Percentiles rank a stretch among this genome's conserved stretches.
These are phyloP conservation scores for Sinella curviseta DNA, from an alignment of 1,140 invertebrate species.

Conservation along the genomic window DNA sequence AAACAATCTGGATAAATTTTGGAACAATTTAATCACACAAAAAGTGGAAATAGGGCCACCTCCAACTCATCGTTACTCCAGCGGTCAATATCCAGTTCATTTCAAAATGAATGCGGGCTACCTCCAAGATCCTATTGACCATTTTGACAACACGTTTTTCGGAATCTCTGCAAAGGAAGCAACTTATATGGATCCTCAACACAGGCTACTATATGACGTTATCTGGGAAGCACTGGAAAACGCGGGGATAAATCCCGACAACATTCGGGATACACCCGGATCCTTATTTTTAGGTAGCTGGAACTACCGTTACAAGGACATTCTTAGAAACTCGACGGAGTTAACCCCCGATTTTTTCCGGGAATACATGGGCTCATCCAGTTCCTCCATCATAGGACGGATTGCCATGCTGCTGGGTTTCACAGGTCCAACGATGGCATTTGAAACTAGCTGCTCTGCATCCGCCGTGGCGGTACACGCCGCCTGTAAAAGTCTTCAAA, in stretches of 20 bases:
- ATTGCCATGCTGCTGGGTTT: slow-evolving; percentile 42
- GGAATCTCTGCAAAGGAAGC: not conserved
- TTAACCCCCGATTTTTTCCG: not conserved
- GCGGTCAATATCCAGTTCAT: not conserved
- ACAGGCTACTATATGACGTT: not conserved
- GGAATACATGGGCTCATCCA: not conserved
- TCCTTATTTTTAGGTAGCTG: not conserved
- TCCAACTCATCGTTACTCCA: not conserved
- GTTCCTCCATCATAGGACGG: not conserved
- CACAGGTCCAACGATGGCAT: not conserved
- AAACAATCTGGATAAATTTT: not conserved
- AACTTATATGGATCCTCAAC: not conserved
- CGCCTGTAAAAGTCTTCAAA: not conserved
- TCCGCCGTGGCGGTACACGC: slow-evolving; percentile 28
- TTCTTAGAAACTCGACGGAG: slow-evolving; percentile 37
- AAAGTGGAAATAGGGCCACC: not conserved
- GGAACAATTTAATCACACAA: not conserved
- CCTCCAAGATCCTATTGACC: not conserved
- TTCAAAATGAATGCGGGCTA: not conserved
- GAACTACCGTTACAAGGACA: not conserved
- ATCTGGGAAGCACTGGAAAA: not conserved
- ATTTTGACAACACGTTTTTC: not conserved
- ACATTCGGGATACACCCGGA: not conserved
- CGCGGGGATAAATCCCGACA: not conserved
- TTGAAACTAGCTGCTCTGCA: slow-evolving; percentile 53